These are phyloP conservation scores for Desoria tigrina DNA, from an alignment of 2,888 invertebrate genomes.

Conservation along the genomic window DNA sequence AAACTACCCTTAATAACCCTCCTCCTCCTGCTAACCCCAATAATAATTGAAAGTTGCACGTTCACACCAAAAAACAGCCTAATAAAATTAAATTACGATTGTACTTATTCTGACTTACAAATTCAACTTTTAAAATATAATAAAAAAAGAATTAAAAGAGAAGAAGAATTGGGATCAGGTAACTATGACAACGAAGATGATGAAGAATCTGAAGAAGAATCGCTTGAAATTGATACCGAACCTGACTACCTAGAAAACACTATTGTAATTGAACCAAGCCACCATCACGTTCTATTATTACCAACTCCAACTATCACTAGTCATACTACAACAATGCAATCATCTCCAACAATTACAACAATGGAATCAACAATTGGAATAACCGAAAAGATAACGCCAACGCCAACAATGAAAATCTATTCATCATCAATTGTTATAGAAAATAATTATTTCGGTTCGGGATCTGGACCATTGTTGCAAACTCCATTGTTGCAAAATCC, in stretches of 20 bases:
- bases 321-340: background rate
- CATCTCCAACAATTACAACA: background rate
- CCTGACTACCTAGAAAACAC: background rate
- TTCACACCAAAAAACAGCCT: background rate
- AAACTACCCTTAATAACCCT: too few relatives aligned
- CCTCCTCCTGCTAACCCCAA: background rate
- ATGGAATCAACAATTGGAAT: background rate
- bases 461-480: too few relatives aligned
- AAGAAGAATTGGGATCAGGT: slow-evolving; percentile 13
- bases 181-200: slow-evolving; percentile 18
- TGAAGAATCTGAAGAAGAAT: slow-evolving; percentile 10
- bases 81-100: background rate
- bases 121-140: background rate
- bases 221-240: slow-evolving; percentile 2
- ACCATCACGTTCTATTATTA: background rate
- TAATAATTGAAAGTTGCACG: too few relatives aligned
- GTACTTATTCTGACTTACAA: background rate
- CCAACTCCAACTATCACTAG: background rate
- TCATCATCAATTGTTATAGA: too few relatives aligned
- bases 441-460: too few relatives aligned
- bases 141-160: slow-evolving; percentile 1
- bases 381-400: background rate
- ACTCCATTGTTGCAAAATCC: too few relatives aligned
- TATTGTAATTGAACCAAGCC: background rate
- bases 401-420: background rate